Evolutionary conservation across 2,113 vertebrate species (phyloP).

Genomic region (Corvus moneduloides): DNA sequence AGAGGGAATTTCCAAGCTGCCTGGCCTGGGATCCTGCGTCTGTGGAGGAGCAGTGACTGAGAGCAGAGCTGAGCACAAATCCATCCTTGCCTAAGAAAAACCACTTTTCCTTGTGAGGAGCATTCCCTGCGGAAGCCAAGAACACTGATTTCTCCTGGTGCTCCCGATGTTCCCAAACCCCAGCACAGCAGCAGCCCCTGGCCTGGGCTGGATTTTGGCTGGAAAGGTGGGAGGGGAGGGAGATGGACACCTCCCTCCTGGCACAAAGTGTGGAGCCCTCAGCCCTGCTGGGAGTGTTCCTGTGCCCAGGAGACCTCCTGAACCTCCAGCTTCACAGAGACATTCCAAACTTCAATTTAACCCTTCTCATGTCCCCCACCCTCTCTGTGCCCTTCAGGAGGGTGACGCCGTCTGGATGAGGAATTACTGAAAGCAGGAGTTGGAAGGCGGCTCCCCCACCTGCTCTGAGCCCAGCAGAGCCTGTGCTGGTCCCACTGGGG

Average conservation of each 20-base stretch:
- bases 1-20: neutral
- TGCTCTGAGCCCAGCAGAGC: neutral
- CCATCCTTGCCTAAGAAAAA: neutral
- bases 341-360: neutral
- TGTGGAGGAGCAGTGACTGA: rapidly evolving
- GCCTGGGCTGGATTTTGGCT: neutral
- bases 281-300: neutral
- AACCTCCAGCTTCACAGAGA: neutral
- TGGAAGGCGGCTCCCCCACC: neutral
- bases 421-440: neutral
- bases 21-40: neutral
- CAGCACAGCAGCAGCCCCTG: neutral
- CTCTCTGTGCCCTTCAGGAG: neutral
- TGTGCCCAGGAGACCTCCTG: neutral
- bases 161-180: neutral
- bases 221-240: neutral
- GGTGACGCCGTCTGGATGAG: rapidly evolving
- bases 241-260: rapidly evolving
- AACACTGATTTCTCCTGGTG: neutral
- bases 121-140: neutral
- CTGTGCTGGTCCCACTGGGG: rapidly evolving
- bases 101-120: rapidly evolving
- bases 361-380: rapidly evolving
- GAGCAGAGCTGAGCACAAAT: neutral
- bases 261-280: neutral